Percentiles rank a stretch among this genome's conserved stretches.
Evolutionary conservation across 1,140 invertebrate species (phyloP).

Genomic region (Chironomus tepperi): DNA sequence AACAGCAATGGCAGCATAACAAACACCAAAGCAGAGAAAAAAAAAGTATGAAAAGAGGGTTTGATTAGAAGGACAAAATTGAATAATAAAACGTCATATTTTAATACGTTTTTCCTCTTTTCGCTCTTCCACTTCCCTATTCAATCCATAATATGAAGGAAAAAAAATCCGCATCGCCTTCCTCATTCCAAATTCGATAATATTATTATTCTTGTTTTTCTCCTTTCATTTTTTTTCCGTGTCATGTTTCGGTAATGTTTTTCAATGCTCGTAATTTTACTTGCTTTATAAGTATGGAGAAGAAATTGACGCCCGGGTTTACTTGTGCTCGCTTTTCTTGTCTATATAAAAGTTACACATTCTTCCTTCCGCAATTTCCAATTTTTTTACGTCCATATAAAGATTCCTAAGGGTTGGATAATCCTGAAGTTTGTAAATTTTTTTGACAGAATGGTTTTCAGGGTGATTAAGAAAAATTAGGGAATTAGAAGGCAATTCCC

Average conservation of each 20-base stretch:
- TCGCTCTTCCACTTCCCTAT: background rate
- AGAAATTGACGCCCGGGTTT: slow-evolving; percentile 1
- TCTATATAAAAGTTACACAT: slow-evolving; percentile 6
- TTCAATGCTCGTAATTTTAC: slow-evolving; percentile 13
- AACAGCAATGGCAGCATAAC: background rate
- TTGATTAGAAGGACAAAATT: slow-evolving; percentile 23
- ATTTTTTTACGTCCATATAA: too few relatives aligned
- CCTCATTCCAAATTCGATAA: background rate
- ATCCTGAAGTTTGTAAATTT: too few relatives aligned
- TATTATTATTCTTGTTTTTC: too few relatives aligned
- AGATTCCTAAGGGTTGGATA: too few relatives aligned
- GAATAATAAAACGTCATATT: slow-evolving; percentile 23
- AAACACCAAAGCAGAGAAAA: background rate
- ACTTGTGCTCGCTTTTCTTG: background rate
- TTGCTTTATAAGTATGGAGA: background rate
- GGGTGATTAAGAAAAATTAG: too few relatives aligned
- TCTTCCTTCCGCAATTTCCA: background rate
- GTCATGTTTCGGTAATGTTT: slow-evolving; percentile 10
- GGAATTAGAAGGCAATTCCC: too few relatives aligned
- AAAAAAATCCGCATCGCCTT: background rate
- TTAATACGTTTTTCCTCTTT: slow-evolving; percentile 15
- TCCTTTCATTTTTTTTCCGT: background rate
- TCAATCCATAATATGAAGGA: background rate
- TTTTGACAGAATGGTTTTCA: too few relatives aligned
- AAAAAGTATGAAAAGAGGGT: slow-evolving; percentile 1